These are phyloP conservation scores for Halictus ligatus DNA, from an alignment of 2,888 invertebrate species.

Conservation along the genomic window DNA sequence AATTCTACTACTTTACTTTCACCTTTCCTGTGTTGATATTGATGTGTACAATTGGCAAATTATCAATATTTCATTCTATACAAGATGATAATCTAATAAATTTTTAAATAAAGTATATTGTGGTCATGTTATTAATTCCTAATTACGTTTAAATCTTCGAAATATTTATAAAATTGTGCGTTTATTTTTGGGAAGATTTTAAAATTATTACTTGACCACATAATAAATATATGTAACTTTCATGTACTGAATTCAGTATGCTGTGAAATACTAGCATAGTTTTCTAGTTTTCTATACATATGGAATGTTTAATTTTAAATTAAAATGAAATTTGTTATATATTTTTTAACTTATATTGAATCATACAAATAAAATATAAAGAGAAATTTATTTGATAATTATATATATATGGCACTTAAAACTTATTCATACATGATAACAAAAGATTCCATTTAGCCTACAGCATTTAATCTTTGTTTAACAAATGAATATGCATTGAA, in stretches of 20 bases:
- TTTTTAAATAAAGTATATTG: background rate
- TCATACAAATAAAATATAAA: background rate
- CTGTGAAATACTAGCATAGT: background rate
- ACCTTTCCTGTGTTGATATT: background rate
- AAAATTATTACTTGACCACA: background rate
- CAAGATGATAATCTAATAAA: background rate
- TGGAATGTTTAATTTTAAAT: background rate
- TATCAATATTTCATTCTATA: background rate
- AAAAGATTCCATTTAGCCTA: background rate
- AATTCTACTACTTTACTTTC: conserved; percentile 23
- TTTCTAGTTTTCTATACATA: background rate
- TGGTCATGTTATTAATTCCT: background rate
- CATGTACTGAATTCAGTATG: background rate
- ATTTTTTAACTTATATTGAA: conserved; percentile 6
- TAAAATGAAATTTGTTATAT: background rate
- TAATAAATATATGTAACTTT: background rate
- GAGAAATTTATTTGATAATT: conserved; percentile 29
- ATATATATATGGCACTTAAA: background rate
- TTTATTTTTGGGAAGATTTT: conserved; percentile 25
- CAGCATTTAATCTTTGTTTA: conserved; percentile 8
- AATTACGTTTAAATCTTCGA: background rate
- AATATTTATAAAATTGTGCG: conserved; percentile 51
- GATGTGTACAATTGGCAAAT: background rate
- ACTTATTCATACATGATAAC: background rate
- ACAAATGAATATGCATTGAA: conserved; percentile 20